A percentile compares a stretch with the other conserved stretches of the same genome.
These are phyloP conservation scores for Gadopsis marmoratus DNA, from an alignment of 2,797 vertebrate genomes.

Conservation along the genomic window DNA sequence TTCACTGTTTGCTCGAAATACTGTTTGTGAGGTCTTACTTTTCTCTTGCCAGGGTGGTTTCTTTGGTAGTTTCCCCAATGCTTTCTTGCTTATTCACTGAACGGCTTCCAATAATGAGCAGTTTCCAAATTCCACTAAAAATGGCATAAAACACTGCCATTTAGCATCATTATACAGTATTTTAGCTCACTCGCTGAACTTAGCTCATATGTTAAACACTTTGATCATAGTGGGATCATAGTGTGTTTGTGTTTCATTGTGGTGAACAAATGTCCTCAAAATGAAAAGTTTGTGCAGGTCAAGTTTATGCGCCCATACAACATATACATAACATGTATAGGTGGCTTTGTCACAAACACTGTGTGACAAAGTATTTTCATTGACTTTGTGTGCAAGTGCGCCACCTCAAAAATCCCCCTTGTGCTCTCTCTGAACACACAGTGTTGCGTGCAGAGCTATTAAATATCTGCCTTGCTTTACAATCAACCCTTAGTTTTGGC, in stretches of 20 bases:
- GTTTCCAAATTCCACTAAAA: neutral
- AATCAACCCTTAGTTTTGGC: neutral
- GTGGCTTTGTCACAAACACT: no score
- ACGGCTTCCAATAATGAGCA: neutral
- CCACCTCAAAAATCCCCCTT: neutral
- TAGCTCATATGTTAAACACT: neutral
- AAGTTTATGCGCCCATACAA: no score
- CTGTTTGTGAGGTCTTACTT: neutral
- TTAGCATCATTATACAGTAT: neutral
- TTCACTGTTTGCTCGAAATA: neutral
- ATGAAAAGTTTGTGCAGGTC: no score
- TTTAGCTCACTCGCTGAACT: neutral
- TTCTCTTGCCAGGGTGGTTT: neutral
- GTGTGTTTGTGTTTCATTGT: no score
- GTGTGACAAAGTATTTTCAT: neutral
- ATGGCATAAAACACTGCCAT: neutral
- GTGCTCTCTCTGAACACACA: neutral
- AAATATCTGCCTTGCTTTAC: neutral
- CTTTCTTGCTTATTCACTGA: neutral
- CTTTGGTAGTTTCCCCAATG: neutral
- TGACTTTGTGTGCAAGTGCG: neutral
- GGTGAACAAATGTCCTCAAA: no score
- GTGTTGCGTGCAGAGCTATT: neutral
- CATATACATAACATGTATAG: no score
- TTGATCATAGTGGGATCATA: neutral